These are phyloP conservation scores for Brenthis daphne DNA, from an alignment of 2,888 invertebrate species.

Conservation along the genomic window DNA sequence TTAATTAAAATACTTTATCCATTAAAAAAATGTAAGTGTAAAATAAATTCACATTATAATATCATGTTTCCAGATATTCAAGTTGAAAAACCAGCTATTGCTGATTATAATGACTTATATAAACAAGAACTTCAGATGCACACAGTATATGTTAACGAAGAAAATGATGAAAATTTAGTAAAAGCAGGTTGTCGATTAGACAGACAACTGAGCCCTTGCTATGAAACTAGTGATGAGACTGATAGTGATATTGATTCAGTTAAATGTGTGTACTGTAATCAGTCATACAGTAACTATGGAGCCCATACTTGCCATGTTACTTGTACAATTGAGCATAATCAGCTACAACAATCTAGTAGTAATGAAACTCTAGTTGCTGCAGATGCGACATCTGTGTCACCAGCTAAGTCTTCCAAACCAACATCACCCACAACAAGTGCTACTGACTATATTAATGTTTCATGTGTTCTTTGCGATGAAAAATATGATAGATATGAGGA, in stretches of 20 bases:
- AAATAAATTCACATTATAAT: background rate
- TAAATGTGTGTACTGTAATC: slow-evolving; percentile 72
- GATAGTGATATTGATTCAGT: slow-evolving; percentile 77
- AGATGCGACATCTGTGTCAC: slow-evolving; percentile 49
- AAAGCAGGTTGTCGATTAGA: slow-evolving; percentile 52
- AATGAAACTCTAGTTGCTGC: slow-evolving; percentile 73
- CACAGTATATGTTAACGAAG: slow-evolving; percentile 61
- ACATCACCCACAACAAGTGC: slow-evolving; percentile 44
- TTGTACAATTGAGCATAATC: slow-evolving; percentile 71
- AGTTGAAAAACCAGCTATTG: slow-evolving; percentile 55
- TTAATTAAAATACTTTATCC: slow-evolving; percentile 12
- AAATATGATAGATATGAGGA: slow-evolving; percentile 67
- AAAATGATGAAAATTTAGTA: slow-evolving; percentile 66
- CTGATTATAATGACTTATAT: slow-evolving; percentile 66
- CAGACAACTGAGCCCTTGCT: slow-evolving; percentile 42
- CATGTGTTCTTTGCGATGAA: slow-evolving; percentile 74
- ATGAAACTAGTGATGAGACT: slow-evolving; percentile 73
- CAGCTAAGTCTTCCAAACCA: slow-evolving; percentile 37
- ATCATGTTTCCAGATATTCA: slow-evolving; percentile 52
- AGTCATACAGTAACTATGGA: slow-evolving; percentile 66
- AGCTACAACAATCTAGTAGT: slow-evolving; percentile 66
- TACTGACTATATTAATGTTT: slow-evolving; percentile 53
- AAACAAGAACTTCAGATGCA: slow-evolving; percentile 72
- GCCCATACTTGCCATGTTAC: slow-evolving; percentile 69
- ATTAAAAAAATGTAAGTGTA: background rate